Percentiles rank a stretch among this genome's conserved stretches.
Conservation (phyloP, 1,140 invertebrate species). For the Anadara kagoshimensis region DNA sequence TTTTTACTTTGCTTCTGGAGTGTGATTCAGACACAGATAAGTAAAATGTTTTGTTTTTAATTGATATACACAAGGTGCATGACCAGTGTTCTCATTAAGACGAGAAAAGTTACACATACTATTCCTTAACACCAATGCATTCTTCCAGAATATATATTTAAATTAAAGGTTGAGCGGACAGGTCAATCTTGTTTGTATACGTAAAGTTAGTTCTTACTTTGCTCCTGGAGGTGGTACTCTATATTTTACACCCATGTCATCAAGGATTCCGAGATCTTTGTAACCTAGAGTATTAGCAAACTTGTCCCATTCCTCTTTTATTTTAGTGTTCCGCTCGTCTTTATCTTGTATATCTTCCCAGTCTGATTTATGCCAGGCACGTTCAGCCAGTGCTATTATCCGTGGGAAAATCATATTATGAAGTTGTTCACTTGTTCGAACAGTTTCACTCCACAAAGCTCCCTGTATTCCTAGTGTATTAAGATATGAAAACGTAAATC, state of each 20-base stretch:
- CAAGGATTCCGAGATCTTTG: conserved; percentile 51
- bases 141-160: no score
- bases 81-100: no score
- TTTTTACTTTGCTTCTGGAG: no score
- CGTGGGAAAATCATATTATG: conserved; percentile 64
- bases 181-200: no score
- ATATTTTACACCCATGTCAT: conserved; percentile 49
- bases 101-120: no score
- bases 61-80: no score
- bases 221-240: conserved; percentile 56
- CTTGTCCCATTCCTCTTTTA: conserved; percentile 40
- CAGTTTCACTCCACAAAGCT: conserved; percentile 60
- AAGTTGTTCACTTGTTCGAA: conserved; percentile 51
- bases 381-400: conserved; percentile 64
- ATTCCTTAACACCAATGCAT: no score
- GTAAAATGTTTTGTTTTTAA: no score
- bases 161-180: no score
- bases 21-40: no score
- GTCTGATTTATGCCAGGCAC: conserved; percentile 61
- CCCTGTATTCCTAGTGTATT: conserved; percentile 59
- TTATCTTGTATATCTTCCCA: conserved; percentile 53
- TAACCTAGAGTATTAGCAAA: conserved; percentile 60
- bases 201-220: conserved; percentile 29
- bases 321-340: neutral
- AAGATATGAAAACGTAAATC: neutral